A percentile compares a stretch with the other conserved stretches of the same genome.
These are phyloP conservation scores for Falco naumanni DNA, from an alignment of 2,797 vertebrate species.

Conservation along the genomic window DNA sequence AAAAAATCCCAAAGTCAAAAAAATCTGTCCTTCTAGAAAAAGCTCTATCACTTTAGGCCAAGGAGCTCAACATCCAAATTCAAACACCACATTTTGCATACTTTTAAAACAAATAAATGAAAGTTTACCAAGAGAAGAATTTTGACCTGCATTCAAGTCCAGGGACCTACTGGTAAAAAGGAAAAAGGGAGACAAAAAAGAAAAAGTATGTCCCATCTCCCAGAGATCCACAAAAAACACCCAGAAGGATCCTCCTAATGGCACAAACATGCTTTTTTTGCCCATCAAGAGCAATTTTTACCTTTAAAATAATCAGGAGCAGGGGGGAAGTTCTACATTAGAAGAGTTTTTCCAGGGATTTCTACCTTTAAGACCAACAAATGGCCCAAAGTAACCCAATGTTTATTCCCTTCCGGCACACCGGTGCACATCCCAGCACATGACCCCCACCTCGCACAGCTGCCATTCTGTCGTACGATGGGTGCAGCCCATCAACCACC, in stretches of 20 bases:
- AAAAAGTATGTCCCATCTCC: fast-evolving
- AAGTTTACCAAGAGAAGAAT: not conserved
- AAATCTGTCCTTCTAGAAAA: not conserved
- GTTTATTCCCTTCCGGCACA: not conserved
- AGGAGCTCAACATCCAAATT: not conserved
- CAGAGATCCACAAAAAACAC: not conserved
- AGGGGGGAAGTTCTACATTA: fast-evolving
- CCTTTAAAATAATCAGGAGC: not conserved
- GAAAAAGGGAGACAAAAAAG: fast-evolving
- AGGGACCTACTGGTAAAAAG: not conserved
- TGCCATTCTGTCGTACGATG: fast-evolving
- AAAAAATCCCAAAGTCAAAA: not conserved
- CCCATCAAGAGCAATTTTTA: not conserved
- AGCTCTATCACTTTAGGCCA: fast-evolving
- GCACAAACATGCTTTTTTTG: too few species aligned
- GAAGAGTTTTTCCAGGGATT: not conserved
- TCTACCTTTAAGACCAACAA: not conserved
- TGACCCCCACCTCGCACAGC: fast-evolving
- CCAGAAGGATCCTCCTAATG: not conserved
- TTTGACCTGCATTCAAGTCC: not conserved
- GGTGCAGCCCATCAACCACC: not conserved
- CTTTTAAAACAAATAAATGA: not conserved
- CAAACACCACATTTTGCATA: not conserved
- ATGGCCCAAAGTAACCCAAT: too few species aligned
- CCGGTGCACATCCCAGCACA: fast-evolving